Evolutionary conservation across 1,140 invertebrate genomes (phyloP).

Genomic region (Drosophila murphyi): DNA sequence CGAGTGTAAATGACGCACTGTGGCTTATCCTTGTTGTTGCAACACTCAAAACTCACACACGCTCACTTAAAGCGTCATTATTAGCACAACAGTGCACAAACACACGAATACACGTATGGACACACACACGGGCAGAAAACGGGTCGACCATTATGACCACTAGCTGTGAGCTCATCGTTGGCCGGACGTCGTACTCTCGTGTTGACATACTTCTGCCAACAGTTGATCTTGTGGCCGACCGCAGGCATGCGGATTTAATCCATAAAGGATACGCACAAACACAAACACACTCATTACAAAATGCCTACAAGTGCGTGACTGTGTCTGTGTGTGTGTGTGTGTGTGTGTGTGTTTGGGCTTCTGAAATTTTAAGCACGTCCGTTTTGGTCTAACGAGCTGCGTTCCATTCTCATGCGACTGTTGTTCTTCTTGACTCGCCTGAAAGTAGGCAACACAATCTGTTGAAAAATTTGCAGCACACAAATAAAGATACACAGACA

Average conservation of each 20-base stretch:
- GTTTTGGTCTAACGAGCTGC: conserved; percentile 76
- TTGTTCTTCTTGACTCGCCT: conserved; percentile 27
- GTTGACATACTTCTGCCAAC: conserved; percentile 83
- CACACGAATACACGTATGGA: conserved; percentile 22
- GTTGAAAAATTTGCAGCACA: conserved; percentile 41
- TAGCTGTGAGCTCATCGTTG: conserved; percentile 63
- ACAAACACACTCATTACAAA: conserved; percentile 30
- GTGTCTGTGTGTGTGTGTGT: conserved; percentile 15
- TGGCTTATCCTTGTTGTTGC: conserved; percentile 60
- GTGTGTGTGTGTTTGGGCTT: conserved; percentile 36
- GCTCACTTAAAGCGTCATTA: conserved; percentile 74
- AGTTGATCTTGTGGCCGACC: conserved; percentile 82
- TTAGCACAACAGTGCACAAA: conserved; percentile 67
- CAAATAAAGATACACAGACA: conserved; percentile 1
- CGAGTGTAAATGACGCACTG: conserved; percentile 45
- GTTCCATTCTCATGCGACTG: conserved; percentile 45
- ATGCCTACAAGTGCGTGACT: conserved; percentile 36
- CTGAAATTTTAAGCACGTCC: conserved; percentile 82
- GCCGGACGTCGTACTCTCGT: conserved; percentile 51
- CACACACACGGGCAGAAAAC: conserved; percentile 18
- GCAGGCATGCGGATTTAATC: conserved; percentile 82
- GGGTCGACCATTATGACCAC: conserved; percentile 72
- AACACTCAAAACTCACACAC: conserved; percentile 49
- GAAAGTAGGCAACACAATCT: conserved; percentile 73
- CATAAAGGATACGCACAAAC: conserved; percentile 79